Evolutionary conservation across 2,113 vertebrate genomes (phyloP).

Genomic region (Calidris pygmaea): DNA sequence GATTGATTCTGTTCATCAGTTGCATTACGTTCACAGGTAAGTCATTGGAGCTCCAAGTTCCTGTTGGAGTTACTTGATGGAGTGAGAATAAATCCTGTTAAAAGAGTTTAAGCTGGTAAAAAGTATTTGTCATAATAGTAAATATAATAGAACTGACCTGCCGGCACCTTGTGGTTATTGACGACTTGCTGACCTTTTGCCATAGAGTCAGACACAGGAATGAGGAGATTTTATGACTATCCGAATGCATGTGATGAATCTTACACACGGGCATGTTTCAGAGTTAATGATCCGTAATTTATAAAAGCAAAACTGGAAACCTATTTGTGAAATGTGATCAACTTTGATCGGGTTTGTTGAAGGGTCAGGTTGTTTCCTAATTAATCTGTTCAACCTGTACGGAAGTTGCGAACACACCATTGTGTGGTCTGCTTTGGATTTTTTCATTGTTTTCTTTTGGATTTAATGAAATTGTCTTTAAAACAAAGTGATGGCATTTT

Average conservation of each 20-base stretch:
- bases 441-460: neutral
- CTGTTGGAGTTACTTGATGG: neutral
- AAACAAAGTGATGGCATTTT: neutral
- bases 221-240: neutral
- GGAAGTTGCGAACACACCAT: neutral
- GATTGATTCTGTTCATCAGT: slow-evolving; percentile 96
- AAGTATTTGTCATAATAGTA: neutral
- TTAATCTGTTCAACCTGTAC: neutral
- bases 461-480: neutral
- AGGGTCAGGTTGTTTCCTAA: neutral
- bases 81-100: neutral
- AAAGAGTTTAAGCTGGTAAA: neutral
- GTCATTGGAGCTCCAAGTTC: neutral
- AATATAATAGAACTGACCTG: fast-evolving
- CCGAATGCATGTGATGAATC: neutral
- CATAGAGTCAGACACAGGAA: neutral
- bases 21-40: slow-evolving; percentile 98
- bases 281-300: neutral
- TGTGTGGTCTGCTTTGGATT: neutral
- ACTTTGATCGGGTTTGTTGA: neutral
- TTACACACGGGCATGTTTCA: neutral
- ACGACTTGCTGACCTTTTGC: neutral
- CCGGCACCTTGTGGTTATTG: neutral
- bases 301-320: neutral
- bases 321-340: neutral